Percentiles rank a stretch among this genome's conserved stretches.
Evolutionary conservation across 2,888 invertebrate genomes (phyloP).

Genomic region (Acrocyrtus sp.): DNA sequence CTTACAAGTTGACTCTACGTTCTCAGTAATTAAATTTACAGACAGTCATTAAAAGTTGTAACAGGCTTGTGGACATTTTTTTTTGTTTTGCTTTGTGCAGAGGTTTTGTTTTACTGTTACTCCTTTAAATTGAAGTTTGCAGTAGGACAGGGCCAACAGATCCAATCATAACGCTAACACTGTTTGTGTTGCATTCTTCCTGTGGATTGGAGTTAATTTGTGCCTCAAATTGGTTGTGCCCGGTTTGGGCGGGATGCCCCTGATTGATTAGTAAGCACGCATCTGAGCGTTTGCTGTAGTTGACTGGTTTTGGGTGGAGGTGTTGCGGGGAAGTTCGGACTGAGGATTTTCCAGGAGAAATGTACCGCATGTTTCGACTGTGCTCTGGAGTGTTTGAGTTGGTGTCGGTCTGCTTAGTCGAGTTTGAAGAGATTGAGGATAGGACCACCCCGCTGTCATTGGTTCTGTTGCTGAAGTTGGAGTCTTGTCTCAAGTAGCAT

Average conservation of each 20-base stretch:
- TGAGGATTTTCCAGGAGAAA: conserved; percentile 29
- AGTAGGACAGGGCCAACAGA: conserved; percentile 20
- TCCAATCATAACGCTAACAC: neutral
- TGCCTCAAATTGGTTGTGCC: neutral
- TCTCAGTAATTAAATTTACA: too few relatives aligned
- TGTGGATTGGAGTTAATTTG: neutral
- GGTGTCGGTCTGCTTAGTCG: conserved; percentile 24
- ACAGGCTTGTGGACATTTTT: too few relatives aligned
- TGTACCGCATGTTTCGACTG: conserved; percentile 16
- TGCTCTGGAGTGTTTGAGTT: conserved; percentile 16
- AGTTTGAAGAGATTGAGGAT: conserved; percentile 58
- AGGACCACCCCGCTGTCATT: conserved; percentile 64
- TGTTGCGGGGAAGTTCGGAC: neutral
- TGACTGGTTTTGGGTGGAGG: neutral
- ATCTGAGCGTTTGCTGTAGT: neutral
- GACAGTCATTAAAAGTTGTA: too few relatives aligned
- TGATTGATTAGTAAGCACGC: neutral
- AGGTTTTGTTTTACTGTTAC: neutral
- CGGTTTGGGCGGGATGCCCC: neutral
- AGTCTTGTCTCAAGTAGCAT: conserved; percentile 63
- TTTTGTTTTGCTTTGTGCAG: too few relatives aligned
- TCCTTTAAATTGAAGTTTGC: conserved; percentile 37
- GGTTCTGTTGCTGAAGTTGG: conserved; percentile 63
- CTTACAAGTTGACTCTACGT: too few relatives aligned
- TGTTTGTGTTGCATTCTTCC: neutral